Base-by-base conservation (phyloP, 2,888 invertebrate genomes). In the Pristionchus mayeri region DNA sequence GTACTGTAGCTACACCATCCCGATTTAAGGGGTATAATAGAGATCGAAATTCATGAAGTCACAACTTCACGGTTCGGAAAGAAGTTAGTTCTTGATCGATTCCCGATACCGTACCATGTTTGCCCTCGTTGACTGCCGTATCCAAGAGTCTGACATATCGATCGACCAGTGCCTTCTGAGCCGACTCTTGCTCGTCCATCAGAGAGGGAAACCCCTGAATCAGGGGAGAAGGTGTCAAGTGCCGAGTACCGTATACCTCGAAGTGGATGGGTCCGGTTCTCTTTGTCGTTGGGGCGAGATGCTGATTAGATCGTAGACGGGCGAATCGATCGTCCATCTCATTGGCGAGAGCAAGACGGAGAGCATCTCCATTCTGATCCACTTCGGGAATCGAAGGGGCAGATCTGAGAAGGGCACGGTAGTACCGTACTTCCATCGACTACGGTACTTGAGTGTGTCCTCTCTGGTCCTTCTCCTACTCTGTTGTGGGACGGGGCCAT, bases 321-420 rank as follows among this genome's bases (percentile, higher is more conserved):
- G 75, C 30, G 75, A 75, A 75, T 44, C 75, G 75, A 75, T 75
- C 75, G 48, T 75, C 75, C 34, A 75, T 44, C 21, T 75, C 75
- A 16, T 75, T 37, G 44, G 75, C 48, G 48, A 75, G 67, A 13
- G 67, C 34, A 27, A 67, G 67, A 37, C 67, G 67, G 11, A 67
- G 37, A 1, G 67, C 3, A 7, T 67, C 67, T 9, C 67, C 67
- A 16, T 7, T 13, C 18, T 18, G 21, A 37, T 67, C 67, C 21
- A 18, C 21, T 21, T 67, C 67, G 67, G 67, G 37, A 7, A 67
- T 7, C 6, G 34, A 34, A 21, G 60, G 30, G 16, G 67, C 34
- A 67, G 67, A 67, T 67, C 67, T 67, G 60, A n/a, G n/a, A n/a
- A n/a, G n/a, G n/a, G n/a, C n/a, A n/a, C n/a, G n/a, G n/a, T n/a